Evolutionary conservation across 1,140 invertebrate species (phyloP).

Genomic region (Lanistes nyassanus): DNA sequence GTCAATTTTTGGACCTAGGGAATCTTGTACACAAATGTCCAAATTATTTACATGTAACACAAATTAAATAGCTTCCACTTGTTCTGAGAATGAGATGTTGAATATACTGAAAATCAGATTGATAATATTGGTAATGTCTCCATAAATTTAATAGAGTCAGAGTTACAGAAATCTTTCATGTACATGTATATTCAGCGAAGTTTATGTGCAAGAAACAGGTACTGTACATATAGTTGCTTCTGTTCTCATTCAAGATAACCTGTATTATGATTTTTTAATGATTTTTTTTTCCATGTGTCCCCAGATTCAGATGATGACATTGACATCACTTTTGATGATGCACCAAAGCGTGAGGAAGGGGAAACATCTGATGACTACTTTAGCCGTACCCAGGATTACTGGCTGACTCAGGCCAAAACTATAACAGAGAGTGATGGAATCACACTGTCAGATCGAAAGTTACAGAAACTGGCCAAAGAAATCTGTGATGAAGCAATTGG

Average conservation of each 20-base stretch:
- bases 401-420: conserved; percentile 43
- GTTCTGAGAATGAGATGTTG: neutral
- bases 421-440: conserved; percentile 43
- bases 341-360: conserved; percentile 33
- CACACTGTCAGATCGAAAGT: conserved; percentile 36
- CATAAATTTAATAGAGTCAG: no score
- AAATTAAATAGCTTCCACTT: no score
- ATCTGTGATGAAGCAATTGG: conserved; percentile 43
- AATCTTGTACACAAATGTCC: no score
- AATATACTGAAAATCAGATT: neutral
- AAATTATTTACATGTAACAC: no score
- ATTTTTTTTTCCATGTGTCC: neutral
- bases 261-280: neutral
- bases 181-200: no score
- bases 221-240: neutral
- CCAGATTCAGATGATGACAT: conserved; percentile 37
- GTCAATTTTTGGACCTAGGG: no score
- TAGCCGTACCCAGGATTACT: conserved; percentile 46
- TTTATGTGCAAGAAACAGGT: neutral
- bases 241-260: neutral
- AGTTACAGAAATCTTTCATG: no score
- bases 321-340: conserved; percentile 54
- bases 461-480: conserved; percentile 46
- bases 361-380: conserved; percentile 42
- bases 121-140: neutral